Percentiles rank a stretch among this genome's conserved stretches.
Evolutionary conservation across 2,113 vertebrate genomes (phyloP).

Genomic region (Passer domesticus): DNA sequence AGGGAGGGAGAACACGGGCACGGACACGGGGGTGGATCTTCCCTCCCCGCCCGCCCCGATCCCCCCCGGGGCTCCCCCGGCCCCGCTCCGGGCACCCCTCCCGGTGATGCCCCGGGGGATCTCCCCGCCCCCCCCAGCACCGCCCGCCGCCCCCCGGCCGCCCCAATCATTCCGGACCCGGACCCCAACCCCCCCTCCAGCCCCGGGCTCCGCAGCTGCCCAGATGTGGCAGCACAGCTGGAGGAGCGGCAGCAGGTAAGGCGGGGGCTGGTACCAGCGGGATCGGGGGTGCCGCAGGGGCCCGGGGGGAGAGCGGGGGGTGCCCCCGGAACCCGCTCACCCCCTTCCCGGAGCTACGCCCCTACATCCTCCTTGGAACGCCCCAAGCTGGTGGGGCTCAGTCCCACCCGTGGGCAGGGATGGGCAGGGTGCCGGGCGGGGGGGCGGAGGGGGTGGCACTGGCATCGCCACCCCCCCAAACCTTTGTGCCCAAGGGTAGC

Average conservation of each 20-base stretch:
- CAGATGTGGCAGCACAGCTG: constrained; percentile 29
- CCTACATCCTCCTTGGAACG: background rate
- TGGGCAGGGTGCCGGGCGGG: background rate
- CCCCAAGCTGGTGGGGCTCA: background rate
- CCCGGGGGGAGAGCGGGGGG: background rate
- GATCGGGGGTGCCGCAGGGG: background rate
- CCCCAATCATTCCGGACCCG: background rate
- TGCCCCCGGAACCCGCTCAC: background rate
- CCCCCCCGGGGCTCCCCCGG: too few relatives aligned
- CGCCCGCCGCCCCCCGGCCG: background rate
- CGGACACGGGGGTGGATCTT: too few relatives aligned
- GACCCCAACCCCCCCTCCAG: background rate
- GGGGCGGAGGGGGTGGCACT: background rate
- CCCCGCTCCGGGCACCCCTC: too few relatives aligned
- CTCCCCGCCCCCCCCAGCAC: too few relatives aligned
- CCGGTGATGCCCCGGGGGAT: too few relatives aligned
- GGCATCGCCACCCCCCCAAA: background rate
- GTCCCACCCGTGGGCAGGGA: background rate
- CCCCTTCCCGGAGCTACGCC: background rate
- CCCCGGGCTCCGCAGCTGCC: background rate
- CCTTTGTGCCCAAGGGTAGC: background rate
- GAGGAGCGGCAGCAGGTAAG: constrained; percentile 4
- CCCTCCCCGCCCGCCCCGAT: too few relatives aligned
- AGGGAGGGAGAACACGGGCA: too few relatives aligned
- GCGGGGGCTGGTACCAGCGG: background rate